Evolutionary conservation across 2,888 invertebrate species (phyloP), one percentile per base, ranked within the genome.

Genomic region (Trichopria drosophilae): DNA sequence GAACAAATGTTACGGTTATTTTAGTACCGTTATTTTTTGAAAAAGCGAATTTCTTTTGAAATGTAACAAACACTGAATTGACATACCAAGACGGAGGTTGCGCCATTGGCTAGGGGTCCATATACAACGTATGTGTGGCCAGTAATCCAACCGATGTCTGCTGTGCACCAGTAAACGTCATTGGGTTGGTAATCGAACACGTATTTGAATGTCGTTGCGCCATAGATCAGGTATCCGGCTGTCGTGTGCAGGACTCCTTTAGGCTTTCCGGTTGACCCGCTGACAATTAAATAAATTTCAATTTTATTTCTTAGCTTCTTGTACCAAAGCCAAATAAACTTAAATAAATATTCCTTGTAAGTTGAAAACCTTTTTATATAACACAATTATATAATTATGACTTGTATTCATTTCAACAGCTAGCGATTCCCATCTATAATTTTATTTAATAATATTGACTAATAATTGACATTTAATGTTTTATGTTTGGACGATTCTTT

Each of bases 191-290:
- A 88, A 73, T 98, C 96, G 73, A 99, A 99, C 13, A 93, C 92
- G 74, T 93, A 95, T 76, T 95, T 95, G 77, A 95, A 95, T 0
- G 96, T 94, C 2, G 93, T 88, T 0, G 93, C 88, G 0, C 91
- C 89, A 73, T 98, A 98, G 48, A 96, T 71, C 79, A 99, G 82
- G 78, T 97, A 99, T 0, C 99, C 99, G 0, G 86, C 97, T 0
- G 90, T 89, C 0, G 96, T 93, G 76, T 99, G 99, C 22, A 97
- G 77, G 4, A 99, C 96, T 13, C 98, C 99, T 74, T 99, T 99
- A 0, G 99, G 98, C 75, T 95, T 96, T 16, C 98, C 98, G 1
- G 98, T 99, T 1, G 96, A 97, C 1, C 95, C 95, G 65, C 85
- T 85, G 60, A 19, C 39, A 47, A 6, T 9, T 26, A 31, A n/a